Evolutionary conservation across 2,797 vertebrate species (phyloP).

Genomic region (Vipera ursinii): DNA sequence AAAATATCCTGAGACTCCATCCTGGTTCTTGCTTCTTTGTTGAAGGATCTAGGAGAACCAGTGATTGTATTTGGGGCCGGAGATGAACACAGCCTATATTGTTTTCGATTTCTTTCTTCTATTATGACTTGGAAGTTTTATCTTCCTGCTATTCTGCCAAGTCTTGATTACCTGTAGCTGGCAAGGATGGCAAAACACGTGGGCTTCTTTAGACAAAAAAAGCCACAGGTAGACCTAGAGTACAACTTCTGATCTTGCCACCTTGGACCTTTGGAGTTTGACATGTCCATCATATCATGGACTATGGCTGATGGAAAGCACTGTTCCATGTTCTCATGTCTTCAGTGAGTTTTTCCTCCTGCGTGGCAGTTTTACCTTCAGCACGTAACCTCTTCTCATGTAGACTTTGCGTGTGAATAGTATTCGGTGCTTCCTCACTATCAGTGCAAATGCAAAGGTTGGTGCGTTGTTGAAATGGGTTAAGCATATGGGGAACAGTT

Average conservation of each 20-base stretch:
- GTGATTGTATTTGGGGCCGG: conserved; percentile 38
- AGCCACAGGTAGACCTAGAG: conserved; percentile 32
- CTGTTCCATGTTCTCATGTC: background rate
- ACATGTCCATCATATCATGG: background rate
- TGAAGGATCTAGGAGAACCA: conserved; percentile 43
- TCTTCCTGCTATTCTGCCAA: background rate
- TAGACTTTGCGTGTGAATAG: background rate
- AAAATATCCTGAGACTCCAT: conserved; percentile 84
- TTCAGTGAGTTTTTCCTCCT: background rate
- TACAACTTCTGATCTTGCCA: conserved; percentile 39
- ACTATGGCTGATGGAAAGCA: background rate
- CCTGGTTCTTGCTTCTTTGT: background rate
- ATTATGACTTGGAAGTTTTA: conserved; percentile 19
- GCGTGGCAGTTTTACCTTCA: background rate
- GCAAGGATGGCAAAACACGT: conserved; percentile 52
- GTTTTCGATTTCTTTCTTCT: conserved; percentile 41
- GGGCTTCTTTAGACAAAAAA: conserved; percentile 64
- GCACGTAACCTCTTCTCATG: background rate
- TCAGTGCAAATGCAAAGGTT: background rate
- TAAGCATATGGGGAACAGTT: background rate
- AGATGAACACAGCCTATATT: conserved; percentile 34
- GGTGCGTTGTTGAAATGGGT: background rate
- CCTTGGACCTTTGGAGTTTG: background rate
- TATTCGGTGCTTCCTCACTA: background rate
- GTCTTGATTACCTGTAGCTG: conserved; percentile 60